phyloP scores from a whole-genome alignment of 2,888 invertebrate genomes.

The Drosophila phalerata region DNA sequence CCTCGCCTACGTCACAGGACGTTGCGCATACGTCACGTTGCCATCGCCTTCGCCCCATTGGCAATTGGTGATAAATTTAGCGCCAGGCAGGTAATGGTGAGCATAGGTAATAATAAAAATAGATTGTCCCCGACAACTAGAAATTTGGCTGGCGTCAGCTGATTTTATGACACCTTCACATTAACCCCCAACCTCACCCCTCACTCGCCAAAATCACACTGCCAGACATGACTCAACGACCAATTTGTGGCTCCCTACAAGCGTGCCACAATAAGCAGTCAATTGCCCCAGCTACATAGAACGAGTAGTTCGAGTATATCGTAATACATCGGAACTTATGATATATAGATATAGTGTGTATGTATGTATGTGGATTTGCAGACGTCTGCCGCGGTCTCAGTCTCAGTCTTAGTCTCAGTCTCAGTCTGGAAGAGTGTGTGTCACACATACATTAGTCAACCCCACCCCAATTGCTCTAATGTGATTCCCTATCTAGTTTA shows the following conservation, averaged over 20 bases:
- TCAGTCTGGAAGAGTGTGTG: slow-evolving; percentile 5
- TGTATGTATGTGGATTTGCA: neutral
- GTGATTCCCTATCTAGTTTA: slow-evolving; percentile 38
- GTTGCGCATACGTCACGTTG: slow-evolving; percentile 65
- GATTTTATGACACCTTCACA: slow-evolving; percentile 33
- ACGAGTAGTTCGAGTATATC: neutral
- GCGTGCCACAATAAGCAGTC: slow-evolving; percentile 5
- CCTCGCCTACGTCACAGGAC: slow-evolving; percentile 64
- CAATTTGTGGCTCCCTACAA: slow-evolving; percentile 4
- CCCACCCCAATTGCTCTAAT: slow-evolving; percentile 1
- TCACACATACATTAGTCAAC: slow-evolving; percentile 36
- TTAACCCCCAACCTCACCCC: too few relatives aligned
- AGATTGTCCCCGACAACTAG: slow-evolving; percentile 25
- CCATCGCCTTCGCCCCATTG: slow-evolving; percentile 3
- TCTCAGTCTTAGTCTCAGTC: too few relatives aligned
- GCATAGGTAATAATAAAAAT: slow-evolving; percentile 37
- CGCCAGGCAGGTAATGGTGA: slow-evolving; percentile 17
- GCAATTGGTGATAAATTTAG: slow-evolving; percentile 44
- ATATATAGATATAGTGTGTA: neutral
- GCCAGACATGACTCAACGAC: slow-evolving; percentile 32
- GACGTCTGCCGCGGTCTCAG: neutral
- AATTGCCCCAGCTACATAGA: slow-evolving; percentile 3
- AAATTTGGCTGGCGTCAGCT: slow-evolving; percentile 37
- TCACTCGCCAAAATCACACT: neutral
- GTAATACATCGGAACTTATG: slow-evolving; percentile 6